Evolutionary conservation across 2,888 invertebrate species (phyloP).

Genomic region (Cephus nigrinus): DNA sequence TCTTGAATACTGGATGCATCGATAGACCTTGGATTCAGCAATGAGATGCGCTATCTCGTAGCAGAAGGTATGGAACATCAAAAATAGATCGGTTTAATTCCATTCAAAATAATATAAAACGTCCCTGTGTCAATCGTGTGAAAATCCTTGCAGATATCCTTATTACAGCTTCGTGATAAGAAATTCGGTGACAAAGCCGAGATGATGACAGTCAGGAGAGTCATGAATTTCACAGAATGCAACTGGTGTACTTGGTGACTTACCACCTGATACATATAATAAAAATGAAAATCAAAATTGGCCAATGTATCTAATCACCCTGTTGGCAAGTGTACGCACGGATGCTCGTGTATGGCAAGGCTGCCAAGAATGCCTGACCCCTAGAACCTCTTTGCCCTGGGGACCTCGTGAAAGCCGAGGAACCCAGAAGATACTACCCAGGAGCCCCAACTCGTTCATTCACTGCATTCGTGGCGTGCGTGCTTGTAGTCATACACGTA

Average conservation of each 20-base stretch:
- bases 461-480: background rate
- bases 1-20: background rate
- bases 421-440: background rate
- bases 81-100: background rate
- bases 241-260: background rate
- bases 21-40: background rate
- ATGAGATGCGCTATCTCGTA: background rate
- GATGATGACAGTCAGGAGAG: background rate
- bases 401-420: background rate
- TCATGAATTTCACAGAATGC: background rate
- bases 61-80: background rate
- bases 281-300: slow-evolving; percentile 10
- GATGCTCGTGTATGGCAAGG: slow-evolving; percentile 3
- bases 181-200: background rate
- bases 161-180: no score
- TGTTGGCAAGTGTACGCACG: slow-evolving; percentile 34
- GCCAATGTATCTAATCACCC: slow-evolving; percentile 24
- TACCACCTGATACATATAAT: background rate
- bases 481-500: background rate
- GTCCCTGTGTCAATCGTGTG: background rate
- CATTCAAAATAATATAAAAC: background rate
- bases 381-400: slow-evolving; percentile 24
- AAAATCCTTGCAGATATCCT: background rate
- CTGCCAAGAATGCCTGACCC: slow-evolving; percentile 51
- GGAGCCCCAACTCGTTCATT: background rate